A percentile compares a stretch with the other conserved stretches of the same genome.
Evolutionary conservation across 2,797 vertebrate species (phyloP).

Genomic region (Podarcis siculus): DNA sequence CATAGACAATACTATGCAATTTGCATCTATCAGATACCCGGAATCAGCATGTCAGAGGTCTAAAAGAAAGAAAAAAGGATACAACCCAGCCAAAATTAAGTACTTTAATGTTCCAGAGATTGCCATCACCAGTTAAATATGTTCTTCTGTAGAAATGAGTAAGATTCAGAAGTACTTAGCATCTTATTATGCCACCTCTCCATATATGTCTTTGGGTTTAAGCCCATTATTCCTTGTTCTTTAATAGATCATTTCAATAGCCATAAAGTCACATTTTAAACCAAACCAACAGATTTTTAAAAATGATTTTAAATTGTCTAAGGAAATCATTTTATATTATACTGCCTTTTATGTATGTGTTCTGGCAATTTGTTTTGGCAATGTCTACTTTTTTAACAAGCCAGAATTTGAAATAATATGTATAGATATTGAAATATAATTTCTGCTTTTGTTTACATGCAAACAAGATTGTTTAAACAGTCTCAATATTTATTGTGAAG

Average conservation of each 20-base stretch:
- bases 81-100: background rate
- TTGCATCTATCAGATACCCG: background rate
- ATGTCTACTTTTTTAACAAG: slow-evolving; percentile 68
- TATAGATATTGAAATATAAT: slow-evolving; percentile 63
- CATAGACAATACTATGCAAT: background rate
- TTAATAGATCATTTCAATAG: slow-evolving; percentile 18
- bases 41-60: background rate
- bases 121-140: background rate
- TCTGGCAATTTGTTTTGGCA: slow-evolving; percentile 62
- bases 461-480: slow-evolving; percentile 62
- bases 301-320: slow-evolving; percentile 58
- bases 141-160: background rate
- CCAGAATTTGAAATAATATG: slow-evolving; percentile 73
- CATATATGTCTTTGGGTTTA: background rate
- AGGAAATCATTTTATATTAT: slow-evolving; percentile 60
- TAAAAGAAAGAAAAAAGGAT: background rate
- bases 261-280: slow-evolving; percentile 25
- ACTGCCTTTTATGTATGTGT: slow-evolving; percentile 56
- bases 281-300: slow-evolving; percentile 39
- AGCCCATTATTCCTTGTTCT: background rate
- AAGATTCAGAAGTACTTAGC: background rate
- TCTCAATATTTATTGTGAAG: slow-evolving; percentile 61
- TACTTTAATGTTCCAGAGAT: background rate
- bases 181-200: background rate
- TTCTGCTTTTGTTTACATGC: slow-evolving; percentile 72